Conservation (phyloP, 92 coral and sea anemone genomes). For the Palythoa grandiflora region DNA sequence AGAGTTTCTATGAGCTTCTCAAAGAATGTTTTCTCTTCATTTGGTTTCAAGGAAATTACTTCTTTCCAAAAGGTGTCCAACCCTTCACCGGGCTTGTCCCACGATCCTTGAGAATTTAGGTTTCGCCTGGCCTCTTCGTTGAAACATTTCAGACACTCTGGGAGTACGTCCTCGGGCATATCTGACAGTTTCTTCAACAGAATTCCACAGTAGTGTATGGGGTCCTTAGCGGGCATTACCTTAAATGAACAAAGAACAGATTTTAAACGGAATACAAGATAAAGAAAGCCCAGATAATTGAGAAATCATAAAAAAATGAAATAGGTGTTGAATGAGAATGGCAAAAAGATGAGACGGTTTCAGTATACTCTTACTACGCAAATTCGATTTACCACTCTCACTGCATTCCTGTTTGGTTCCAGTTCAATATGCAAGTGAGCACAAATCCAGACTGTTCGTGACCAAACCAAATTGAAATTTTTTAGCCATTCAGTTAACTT, state of each 20-base stretch:
- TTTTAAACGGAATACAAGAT: no score
- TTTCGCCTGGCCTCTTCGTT: not conserved
- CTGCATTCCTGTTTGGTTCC: no score
- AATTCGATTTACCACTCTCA: no score
- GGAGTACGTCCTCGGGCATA: constrained; percentile 24
- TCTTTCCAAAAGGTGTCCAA: constrained; percentile 22
- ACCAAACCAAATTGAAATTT: no score
- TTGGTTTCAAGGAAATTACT: not conserved
- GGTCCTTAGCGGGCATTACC: not conserved
- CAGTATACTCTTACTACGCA: no score
- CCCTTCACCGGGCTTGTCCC: not conserved
- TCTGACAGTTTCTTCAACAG: not conserved
- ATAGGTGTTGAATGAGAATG: no score
- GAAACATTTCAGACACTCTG: not conserved
- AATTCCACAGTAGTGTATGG: constrained; percentile 32
- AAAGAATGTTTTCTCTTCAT: not conserved
- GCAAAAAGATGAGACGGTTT: no score
- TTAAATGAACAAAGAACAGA: not conserved
- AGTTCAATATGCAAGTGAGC: no score
- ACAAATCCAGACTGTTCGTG: no score
- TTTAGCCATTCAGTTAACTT: no score
- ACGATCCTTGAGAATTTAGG: not conserved
- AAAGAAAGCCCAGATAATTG: no score
- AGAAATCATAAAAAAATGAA: no score
- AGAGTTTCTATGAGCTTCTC: not conserved